phyloP scores from a whole-genome alignment of 2,888 invertebrate species.

The Achlya flavicornis region DNA sequence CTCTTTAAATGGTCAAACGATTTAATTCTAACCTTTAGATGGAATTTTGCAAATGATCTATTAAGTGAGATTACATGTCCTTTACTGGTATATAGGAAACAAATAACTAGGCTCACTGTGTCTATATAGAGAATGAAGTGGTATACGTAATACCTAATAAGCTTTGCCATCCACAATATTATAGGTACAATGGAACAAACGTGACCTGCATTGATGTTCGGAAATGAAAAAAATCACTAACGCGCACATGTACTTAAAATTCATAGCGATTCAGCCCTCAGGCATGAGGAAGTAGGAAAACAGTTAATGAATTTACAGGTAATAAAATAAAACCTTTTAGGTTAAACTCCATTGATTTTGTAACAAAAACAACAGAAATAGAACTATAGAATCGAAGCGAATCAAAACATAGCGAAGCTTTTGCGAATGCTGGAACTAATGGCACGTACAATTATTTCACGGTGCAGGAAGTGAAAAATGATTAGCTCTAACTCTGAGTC shows the following conservation, averaged over 20 bases:
- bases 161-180: slow-evolving; percentile 5
- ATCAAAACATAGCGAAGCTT: slow-evolving; percentile 55
- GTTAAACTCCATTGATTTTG: slow-evolving; percentile 16
- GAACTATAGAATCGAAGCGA: slow-evolving; percentile 48
- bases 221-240: slow-evolving; percentile 20
- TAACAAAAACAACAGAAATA: slow-evolving; percentile 36
- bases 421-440: slow-evolving; percentile 75
- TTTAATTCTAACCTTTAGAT: slow-evolving; percentile 52
- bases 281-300: slow-evolving; percentile 51
- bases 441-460: slow-evolving; percentile 66
- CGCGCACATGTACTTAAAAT: slow-evolving; percentile 23
- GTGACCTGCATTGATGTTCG: slow-evolving; percentile 40
- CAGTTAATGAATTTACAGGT: slow-evolving; percentile 18
- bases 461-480: slow-evolving; percentile 72
- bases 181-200: slow-evolving; percentile 28
- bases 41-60: slow-evolving; percentile 55
- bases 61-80: slow-evolving; percentile 51
- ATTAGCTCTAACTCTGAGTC: slow-evolving; percentile 67
- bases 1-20: slow-evolving; percentile 60
- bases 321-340: slow-evolving; percentile 27
- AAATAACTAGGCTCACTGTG: slow-evolving; percentile 38
- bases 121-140: slow-evolving; percentile 14
- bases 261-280: slow-evolving; percentile 27
- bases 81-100: slow-evolving; percentile 64
- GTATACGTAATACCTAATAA: no score